Base-by-base conservation (phyloP, 1,140 invertebrate species). In the Papilio dardanus region DNA sequence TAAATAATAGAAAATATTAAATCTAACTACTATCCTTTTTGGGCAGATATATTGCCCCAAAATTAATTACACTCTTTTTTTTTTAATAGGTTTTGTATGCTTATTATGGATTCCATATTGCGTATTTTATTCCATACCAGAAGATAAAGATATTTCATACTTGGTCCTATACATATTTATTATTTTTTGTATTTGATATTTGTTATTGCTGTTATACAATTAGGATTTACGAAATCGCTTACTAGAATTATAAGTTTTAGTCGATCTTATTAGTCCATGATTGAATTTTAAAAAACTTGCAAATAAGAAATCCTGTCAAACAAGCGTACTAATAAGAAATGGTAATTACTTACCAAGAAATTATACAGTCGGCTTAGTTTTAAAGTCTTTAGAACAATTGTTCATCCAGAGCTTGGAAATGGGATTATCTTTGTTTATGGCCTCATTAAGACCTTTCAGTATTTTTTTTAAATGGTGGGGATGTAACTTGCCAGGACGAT, bases 371-470 rank as follows among this genome's bases (percentile, higher is more conserved):
- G 50, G 19, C 21, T 12, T 21, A 54, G 12, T 21, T 50, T 50
- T 50, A 8, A 50, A 50, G 5, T 54, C 21, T 54, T 54, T 14
- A 54, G 19, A 54, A 54, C 21, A 24, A 54, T 54, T 54, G 50
- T 54, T 54, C 8, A 3, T 21, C 8, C 50, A 2, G 7, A 1
- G 21, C 50, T 54, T 54, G 10, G 19, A 54, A 54, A 54, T 10
- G 24, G 21, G 50, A 54, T 54, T 54, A 54, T 54, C 50, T 54
- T 50, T 54, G 50, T 54, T 54, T 54, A 54, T 54, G 21, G 14
- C 50, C 50, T 54, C 21, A 24, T 54, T 24, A 54, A 54, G 21
- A 54, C 10, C 21, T 24, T 24, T 54, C 7, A 46, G 3, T n/a
- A 54, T 12, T 8, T 24, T 54, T 24, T 54, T 54, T 54, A n/a